phyloP scores from a whole-genome alignment of 1,140 invertebrate genomes.

The Drosophila gunungcola region DNA sequence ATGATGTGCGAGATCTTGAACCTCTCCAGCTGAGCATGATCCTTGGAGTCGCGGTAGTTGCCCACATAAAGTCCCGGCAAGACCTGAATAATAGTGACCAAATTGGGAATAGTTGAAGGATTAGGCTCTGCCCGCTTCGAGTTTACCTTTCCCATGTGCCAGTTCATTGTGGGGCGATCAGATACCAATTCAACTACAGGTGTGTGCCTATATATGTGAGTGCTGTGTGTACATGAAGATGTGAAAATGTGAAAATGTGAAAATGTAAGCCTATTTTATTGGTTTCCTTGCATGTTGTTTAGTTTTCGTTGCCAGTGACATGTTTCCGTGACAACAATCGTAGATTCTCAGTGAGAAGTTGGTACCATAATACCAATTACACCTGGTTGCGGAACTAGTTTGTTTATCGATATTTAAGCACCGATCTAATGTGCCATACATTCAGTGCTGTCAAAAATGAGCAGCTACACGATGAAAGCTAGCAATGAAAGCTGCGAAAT shows the following conservation, averaged over 20 bases:
- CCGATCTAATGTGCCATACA: neutral
- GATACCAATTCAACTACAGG: neutral
- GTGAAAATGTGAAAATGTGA: neutral
- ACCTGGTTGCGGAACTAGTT: slow-evolving; percentile 3
- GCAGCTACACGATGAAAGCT: too few relatives aligned
- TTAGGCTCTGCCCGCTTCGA: neutral
- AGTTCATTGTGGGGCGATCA: slow-evolving; percentile 47
- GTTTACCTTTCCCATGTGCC: slow-evolving; percentile 67
- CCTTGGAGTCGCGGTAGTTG: slow-evolving; percentile 96
- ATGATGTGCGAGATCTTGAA: slow-evolving; percentile 98
- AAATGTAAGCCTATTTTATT: slow-evolving; percentile 9
- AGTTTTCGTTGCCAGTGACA: slow-evolving; percentile 21
- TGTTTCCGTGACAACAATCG: slow-evolving; percentile 58
- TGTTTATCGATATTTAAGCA: slow-evolving; percentile 8
- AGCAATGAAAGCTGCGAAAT: too few relatives aligned
- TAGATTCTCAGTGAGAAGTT: slow-evolving; percentile 8
- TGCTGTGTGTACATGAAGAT: neutral
- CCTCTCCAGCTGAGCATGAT: slow-evolving; percentile 93
- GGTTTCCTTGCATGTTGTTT: slow-evolving; percentile 13
- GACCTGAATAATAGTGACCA: slow-evolving; percentile 87
- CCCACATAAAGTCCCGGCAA: slow-evolving; percentile 94
- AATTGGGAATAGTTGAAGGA: neutral
- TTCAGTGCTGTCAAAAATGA: neutral
- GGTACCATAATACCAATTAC: slow-evolving; percentile 15
- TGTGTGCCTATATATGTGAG: slow-evolving; percentile 4